Conservation (phyloP, 2,113 vertebrate species). For the Calyptommatus sinebrachiatus region DNA sequence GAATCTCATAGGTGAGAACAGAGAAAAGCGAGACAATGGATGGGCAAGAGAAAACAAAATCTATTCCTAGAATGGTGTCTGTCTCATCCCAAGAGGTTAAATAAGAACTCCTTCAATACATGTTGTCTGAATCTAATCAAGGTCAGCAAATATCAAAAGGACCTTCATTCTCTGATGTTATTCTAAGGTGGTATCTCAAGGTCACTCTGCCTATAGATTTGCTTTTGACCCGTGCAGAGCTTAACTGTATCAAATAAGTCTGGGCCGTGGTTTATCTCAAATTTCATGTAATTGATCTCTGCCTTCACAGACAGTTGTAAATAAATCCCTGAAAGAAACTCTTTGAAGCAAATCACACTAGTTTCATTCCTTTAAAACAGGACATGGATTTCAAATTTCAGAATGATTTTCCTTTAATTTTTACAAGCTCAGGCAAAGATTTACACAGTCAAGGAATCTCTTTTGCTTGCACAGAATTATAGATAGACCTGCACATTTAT, state of each 20-base stretch:
- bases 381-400: conserved; percentile 59
- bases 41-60: conserved; percentile 12
- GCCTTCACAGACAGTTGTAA: conserved; percentile 51
- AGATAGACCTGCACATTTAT: not conserved
- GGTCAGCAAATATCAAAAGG: conserved; percentile 64
- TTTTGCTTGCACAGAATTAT: not conserved
- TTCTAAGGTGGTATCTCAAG: conserved; percentile 44
- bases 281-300: conserved; percentile 60
- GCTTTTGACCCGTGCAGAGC: conserved; percentile 49
- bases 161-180: conserved; percentile 49
- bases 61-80: not conserved
- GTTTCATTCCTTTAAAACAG: conserved; percentile 50
- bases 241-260: conserved; percentile 36
- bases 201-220: conserved; percentile 39
- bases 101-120: conserved; percentile 43
- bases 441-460: not conserved
- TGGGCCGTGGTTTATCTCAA: conserved; percentile 46
- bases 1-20: not conserved
- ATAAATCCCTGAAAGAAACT: conserved; percentile 66
- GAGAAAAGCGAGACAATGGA: not conserved
- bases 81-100: conserved; percentile 41
- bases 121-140: conserved; percentile 58
- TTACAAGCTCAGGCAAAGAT: not conserved
- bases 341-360: conserved; percentile 42
- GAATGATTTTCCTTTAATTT: conserved; percentile 1